Evolutionary conservation across 2,888 invertebrate genomes (phyloP).

Genomic region (Pristionchus maxplancki): DNA sequence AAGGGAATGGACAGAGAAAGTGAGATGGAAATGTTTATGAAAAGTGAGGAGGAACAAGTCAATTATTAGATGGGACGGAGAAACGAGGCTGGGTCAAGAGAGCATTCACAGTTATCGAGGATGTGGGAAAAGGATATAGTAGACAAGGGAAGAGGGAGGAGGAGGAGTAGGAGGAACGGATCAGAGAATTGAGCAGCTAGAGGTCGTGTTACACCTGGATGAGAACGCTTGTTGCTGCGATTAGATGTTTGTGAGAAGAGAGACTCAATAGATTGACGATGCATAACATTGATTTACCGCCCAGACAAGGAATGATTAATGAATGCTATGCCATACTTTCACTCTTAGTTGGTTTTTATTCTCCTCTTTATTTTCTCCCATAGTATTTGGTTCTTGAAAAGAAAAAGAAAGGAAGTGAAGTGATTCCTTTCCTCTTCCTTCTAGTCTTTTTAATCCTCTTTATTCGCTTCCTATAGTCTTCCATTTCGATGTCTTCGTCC

Average conservation of each 20-base stretch:
- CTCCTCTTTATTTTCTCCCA: not conserved
- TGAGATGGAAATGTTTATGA: conserved; percentile 14
- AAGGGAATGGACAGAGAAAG: conserved; percentile 17
- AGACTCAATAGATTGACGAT: not conserved
- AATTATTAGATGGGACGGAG: conserved; percentile 28
- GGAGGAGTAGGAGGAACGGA: not conserved
- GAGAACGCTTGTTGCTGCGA: not conserved
- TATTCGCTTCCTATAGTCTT: conserved; percentile 12
- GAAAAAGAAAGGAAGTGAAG: not conserved
- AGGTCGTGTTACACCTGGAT: conserved; percentile 14
- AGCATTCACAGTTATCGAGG: not conserved
- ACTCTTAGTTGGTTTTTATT: not conserved
- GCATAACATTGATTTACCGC: not conserved
- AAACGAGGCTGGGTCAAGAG: conserved; percentile 20
- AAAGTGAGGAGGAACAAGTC: conserved; percentile 35
- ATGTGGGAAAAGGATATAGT: not conserved
- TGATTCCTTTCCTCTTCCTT: not conserved
- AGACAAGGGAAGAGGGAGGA: not conserved
- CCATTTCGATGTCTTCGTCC: not conserved
- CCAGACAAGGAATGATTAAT: not conserved
- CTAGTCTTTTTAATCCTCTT: conserved; percentile 5
- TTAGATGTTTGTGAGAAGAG: not conserved
- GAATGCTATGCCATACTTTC: not conserved
- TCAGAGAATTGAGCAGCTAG: not conserved
- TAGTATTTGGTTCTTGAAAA: conserved; percentile 11